phyloP scores from a whole-genome alignment of 2,797 vertebrate species.

The Rhodeus uyekii region DNA sequence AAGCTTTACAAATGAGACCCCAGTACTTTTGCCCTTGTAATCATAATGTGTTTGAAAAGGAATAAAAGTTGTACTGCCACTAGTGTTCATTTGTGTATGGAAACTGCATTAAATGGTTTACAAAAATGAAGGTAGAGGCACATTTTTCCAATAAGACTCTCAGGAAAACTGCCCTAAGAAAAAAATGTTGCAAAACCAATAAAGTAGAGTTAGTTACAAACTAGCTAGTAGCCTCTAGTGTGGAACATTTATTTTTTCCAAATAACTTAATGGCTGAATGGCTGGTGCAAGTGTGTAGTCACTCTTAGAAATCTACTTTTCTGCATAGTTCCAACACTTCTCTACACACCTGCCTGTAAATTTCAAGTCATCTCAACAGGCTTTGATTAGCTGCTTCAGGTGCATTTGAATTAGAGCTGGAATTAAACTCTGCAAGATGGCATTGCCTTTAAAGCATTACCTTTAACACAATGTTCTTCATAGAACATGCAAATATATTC shows the following conservation, averaged over 20 bases:
- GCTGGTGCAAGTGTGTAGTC: neutral
- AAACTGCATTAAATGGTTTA: neutral
- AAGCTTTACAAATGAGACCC: neutral
- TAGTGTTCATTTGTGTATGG: neutral
- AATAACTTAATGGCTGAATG: neutral
- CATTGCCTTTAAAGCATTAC: constrained; percentile 53
- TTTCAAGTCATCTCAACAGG: neutral
- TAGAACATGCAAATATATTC: constrained; percentile 38
- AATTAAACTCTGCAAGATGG: constrained; percentile 11
- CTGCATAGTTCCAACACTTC: neutral
- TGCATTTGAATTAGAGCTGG: constrained; percentile 22
- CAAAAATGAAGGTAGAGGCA: neutral
- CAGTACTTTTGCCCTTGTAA: neutral
- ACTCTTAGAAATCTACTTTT: neutral
- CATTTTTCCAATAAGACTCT: neutral
- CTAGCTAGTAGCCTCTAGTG: too few species aligned
- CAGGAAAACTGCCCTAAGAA: too few species aligned
- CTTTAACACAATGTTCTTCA: constrained; percentile 31
- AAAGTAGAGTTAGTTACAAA: too few species aligned
- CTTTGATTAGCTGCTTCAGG: constrained; percentile 10
- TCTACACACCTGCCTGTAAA: neutral
- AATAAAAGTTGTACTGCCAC: neutral
- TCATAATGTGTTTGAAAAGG: neutral
- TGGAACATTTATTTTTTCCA: too few species aligned
- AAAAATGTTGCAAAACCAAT: too few species aligned